phyloP scores from a whole-genome alignment of 2,113 vertebrate genomes.

The Malurus alboscapulatus region DNA sequence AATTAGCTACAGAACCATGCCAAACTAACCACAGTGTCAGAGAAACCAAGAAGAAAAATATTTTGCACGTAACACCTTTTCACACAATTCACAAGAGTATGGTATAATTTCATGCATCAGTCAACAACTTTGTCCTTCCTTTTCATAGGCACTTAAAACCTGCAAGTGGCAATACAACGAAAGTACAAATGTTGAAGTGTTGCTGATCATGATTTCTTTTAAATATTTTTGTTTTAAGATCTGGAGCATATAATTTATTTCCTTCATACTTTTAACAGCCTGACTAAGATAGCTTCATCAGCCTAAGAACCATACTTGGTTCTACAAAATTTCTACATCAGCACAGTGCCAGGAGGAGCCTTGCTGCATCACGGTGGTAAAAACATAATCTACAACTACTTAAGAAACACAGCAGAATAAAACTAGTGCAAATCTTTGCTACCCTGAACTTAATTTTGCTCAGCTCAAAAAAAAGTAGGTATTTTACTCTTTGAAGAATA shows the following conservation, averaged over 20 bases:
- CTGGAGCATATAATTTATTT: background rate
- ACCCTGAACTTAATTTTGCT: background rate
- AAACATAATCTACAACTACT: background rate
- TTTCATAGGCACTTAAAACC: background rate
- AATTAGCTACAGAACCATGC: background rate
- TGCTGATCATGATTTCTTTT: background rate
- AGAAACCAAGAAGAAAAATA: background rate
- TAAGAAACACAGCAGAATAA: background rate
- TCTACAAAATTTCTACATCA: background rate
- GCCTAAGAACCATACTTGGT: background rate
- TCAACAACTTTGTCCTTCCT: background rate
- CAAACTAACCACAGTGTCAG: background rate
- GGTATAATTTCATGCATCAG: background rate
- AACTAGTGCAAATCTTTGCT: background rate
- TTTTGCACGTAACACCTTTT: background rate
- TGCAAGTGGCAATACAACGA: background rate
- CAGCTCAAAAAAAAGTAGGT: background rate
- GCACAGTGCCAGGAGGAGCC: fast-evolving
- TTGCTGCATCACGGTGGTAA: background rate
- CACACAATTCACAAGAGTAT: background rate
- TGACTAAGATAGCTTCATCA: background rate
- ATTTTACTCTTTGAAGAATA: background rate
- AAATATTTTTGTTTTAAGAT: background rate
- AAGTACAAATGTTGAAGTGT: background rate
- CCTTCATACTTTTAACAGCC: background rate